Evolutionary conservation across 2,797 vertebrate species (phyloP), one percentile per base, ranked within the genome.

Genomic region (Pseudomugil gertrudae): DNA sequence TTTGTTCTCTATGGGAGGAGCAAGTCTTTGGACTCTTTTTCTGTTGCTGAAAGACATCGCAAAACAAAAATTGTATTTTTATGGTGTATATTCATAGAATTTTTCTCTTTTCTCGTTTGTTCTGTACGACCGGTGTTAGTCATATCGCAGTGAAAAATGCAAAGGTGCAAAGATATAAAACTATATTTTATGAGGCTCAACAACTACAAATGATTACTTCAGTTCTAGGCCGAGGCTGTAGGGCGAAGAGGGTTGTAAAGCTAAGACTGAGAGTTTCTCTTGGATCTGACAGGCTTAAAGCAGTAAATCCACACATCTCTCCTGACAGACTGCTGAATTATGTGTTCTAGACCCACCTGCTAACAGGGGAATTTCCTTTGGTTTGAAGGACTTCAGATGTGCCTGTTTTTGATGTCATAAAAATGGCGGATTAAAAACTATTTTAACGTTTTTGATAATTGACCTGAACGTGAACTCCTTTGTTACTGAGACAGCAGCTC

Each of bases 261-360:
- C 76, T 77, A 81, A 83, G 59, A 57, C 80, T 68, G 68, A 21
- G 64, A 84, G 71, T 83, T 80, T 50, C 66, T 77, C 33, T 69
- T 67, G 60, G 72, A 84, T 89, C 80, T 80, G 59, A 57, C 57
- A 27, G 66, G 59, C 64, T 87, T 86, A 74, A 78, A 74, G 69
- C 57, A 48, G 63, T 84, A 89, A 85, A 84, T 78, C 84, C 86
- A 73, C 85, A 61, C 57, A 61, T 66, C 66, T 84, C 75, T 69
- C 66, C 67, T n/a, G 57, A 78, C 75, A 72, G 69, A 57, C 36
- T 32, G 70, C 19, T 4, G 83, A 74, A 86, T 90, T 78, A 82
- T 58, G 50, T 64, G 56, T 76, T 76, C 73, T 63, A 54, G 33
- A 68, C 35, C 64, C 69, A 86, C 81, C 74, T 80, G 84, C 80